Evolutionary conservation across 2,888 invertebrate genomes (phyloP), one percentile per base, ranked within the genome.

Genomic region (Perdita meconis): DNA sequence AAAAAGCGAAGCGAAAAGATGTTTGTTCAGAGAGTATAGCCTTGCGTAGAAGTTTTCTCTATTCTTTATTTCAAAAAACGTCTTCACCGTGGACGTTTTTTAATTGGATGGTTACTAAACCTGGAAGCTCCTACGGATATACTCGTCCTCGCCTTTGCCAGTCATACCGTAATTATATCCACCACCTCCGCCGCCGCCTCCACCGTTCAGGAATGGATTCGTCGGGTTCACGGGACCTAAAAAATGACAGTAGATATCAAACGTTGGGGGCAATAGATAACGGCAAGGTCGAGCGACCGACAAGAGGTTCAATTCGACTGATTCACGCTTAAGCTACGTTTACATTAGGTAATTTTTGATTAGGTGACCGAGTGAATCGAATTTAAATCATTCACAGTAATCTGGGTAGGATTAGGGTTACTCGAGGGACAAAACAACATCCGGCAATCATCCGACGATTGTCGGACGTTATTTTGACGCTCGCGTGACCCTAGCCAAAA

Each of bases 61-160:
- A 10, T 70, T 42, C 19, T 24, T 42, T 30, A 6, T 30, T 6
- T 4, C 30, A 30, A 50, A 13, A 65, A 71, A 59, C 79, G 64
- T 66, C 80, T 64, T 65, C 60, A 55, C 38, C 64, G 50, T 40
- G 71, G 76, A 80, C 80, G 73, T 82, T 80, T 82, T 80, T 76
- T 72, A 86, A 53, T 76, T 78, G 80, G 80, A 80, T 82, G 78
- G 69, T 83, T 88, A 85, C 86, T 86, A 83, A 87, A 92, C 92
- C 91, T 92, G 90, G 88, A 92, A 92, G 88, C 91, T 92, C 86
- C 90, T 90, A 86, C 92, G 90, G 85, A 92, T 92, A 86, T 90
- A 90, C 86, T 92, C 92, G 86, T 92, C 91, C 84, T 91, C 90
- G 78, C 89, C 89, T 84, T 88, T 89, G 82, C 89, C 87, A 84